Evolutionary conservation across 2,888 invertebrate genomes (phyloP), one percentile per base, ranked within the genome.

Genomic region (Pharmacophagus antenor): DNA sequence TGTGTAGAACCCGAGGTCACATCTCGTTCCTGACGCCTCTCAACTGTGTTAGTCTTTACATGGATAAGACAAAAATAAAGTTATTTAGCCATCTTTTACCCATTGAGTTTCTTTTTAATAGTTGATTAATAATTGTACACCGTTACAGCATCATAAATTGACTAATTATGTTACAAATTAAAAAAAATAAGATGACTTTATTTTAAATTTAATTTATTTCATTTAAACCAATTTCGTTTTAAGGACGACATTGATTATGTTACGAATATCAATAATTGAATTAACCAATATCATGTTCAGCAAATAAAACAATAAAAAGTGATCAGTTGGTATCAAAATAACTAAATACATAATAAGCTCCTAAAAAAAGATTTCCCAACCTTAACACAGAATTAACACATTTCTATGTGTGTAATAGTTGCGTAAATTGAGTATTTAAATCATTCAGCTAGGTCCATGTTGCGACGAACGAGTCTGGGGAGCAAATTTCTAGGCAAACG

Each of bases 1-100:
- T 85, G 83, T 88, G 85, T 87, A 85, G 83, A 84, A 80, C 76
- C 75, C 83, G 80, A 83, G 84, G 86, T 88, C 88, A 82, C 87
- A 86, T 86, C 84, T 79, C 82, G 82, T 74, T 76, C 68, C 80
- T 72, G 77, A 76, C 83, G 79, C 69, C 76, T 73, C 70, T 72
- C 66, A 67, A 65, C 71, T 65, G 63, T 66, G 72, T 69, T 68
- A 55, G 65, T 62, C 67, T 42, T 77, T 71, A 50, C 64, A 61
- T 75, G 81, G 88, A 88, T 75, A 82, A 56, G 72, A 71, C 64
- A 17, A 15, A 17, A 27, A 46, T 18, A 56, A 31, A 27, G 15
- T 3, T 50, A 20, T 22, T 18, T 18, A 8, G 7, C 8, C 2
- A 44, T 44, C 18, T 20, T 44, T 44, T 18, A 18, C 42, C 7